These are phyloP conservation scores for Lochmaea capreae DNA, from an alignment of 2,888 invertebrate genomes.

Conservation along the genomic window DNA sequence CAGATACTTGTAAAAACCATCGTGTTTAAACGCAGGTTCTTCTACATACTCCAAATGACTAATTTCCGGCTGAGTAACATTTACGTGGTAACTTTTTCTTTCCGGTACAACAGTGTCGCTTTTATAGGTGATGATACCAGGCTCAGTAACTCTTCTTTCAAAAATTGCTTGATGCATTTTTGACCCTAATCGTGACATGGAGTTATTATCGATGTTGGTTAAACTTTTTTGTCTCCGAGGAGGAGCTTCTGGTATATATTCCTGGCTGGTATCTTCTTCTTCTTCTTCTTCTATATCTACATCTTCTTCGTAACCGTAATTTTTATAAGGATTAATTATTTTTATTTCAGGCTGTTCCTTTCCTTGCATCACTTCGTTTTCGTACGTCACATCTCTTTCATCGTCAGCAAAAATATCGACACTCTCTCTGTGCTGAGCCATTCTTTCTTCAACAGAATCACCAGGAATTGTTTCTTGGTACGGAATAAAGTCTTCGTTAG, in stretches of 20 bases:
- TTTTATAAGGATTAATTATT: constrained; percentile 57
- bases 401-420: constrained; percentile 58
- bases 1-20: constrained; percentile 5
- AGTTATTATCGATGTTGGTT: constrained; percentile 6
- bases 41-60: too few relatives aligned
- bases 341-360: constrained; percentile 69
- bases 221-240: constrained; percentile 30
- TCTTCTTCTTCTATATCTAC: constrained; percentile 38
- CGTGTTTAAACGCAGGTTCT: neutral
- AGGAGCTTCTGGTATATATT: constrained; percentile 21
- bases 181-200: neutral
- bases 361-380: constrained; percentile 67
- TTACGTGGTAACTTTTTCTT: constrained; percentile 17
- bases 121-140: constrained; percentile 11
- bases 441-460: constrained; percentile 41
- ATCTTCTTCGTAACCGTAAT: constrained; percentile 45
- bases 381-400: constrained; percentile 60
- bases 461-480: constrained; percentile 61
- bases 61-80: constrained; percentile 14
- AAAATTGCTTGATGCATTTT: constrained; percentile 10
- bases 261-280: constrained; percentile 11
- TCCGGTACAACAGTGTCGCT: constrained; percentile 6
- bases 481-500: constrained; percentile 60
- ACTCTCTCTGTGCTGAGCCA: constrained; percentile 49
- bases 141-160: constrained; percentile 17